Percentiles rank a stretch among this genome's conserved stretches.
phyloP scores from a whole-genome alignment of 2,797 vertebrate species.

The Chelonia mydas region DNA sequence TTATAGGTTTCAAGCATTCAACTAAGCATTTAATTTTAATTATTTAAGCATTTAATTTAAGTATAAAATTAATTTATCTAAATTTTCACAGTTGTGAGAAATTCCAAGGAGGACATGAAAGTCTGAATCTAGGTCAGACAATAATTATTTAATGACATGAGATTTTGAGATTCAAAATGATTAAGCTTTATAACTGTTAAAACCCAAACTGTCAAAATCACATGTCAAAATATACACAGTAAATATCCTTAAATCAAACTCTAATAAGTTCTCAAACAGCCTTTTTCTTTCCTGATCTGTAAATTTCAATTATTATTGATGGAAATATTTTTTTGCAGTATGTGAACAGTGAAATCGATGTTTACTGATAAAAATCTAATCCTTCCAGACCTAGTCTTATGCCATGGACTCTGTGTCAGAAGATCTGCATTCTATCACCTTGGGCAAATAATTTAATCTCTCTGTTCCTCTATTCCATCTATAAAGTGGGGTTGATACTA shows the following conservation, averaged over 20 bases:
- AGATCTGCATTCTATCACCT: neutral
- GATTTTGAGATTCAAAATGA: neutral
- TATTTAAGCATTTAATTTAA: no score
- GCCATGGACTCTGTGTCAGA: neutral
- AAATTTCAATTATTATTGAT: neutral
- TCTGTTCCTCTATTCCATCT: neutral
- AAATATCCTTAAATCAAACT: neutral
- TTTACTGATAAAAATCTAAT: neutral
- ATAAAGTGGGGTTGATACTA: neutral
- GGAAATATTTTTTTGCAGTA: neutral
- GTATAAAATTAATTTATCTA: no score
- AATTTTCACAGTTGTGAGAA: no score
- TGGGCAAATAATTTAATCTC: neutral
- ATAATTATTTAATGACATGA: neutral
- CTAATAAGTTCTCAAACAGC: neutral
- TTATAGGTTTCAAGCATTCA: no score
- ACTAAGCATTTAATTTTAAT: no score
- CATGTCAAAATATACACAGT: neutral
- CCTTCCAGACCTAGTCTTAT: neutral
- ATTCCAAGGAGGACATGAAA: no score
- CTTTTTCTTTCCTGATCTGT: neutral
- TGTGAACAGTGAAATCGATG: neutral
- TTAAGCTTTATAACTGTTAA: no score
- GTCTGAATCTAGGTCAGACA: neutral
- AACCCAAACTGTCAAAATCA: neutral